Conservation (phyloP, 2,797 vertebrate species). For the Coregonus sp. region DNA sequence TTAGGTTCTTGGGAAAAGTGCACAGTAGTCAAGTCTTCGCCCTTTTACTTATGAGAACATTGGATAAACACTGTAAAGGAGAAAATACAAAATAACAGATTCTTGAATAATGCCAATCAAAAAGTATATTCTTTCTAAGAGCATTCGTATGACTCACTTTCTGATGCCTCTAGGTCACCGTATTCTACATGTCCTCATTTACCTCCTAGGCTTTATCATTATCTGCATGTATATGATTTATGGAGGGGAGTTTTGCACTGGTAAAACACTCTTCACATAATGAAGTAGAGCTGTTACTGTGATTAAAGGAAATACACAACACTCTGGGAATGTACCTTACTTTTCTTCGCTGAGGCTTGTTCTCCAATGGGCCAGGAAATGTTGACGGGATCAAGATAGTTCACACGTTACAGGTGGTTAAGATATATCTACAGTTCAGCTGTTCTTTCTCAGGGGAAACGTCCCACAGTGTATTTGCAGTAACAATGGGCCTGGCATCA, state of each 20-base stretch:
- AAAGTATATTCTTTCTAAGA: background rate
- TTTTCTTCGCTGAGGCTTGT: constrained; percentile 41
- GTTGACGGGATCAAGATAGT: constrained; percentile 65
- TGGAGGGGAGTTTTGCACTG: constrained; percentile 31
- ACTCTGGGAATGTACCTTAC: constrained; percentile 45
- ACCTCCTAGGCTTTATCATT: background rate
- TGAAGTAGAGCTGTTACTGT: constrained; percentile 57
- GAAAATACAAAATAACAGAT: background rate
- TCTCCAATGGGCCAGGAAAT: constrained; percentile 62
- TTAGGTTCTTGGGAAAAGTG: constrained; percentile 6
- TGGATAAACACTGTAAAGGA: background rate
- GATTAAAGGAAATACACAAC: constrained; percentile 58
- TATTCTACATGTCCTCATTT: background rate
- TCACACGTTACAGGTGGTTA: constrained; percentile 68
- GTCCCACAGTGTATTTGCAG: constrained; percentile 59
- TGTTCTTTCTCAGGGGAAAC: constrained; percentile 51
- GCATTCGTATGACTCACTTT: background rate
- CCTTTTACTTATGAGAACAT: background rate
- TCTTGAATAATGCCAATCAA: background rate
- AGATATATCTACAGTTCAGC: constrained; percentile 58
- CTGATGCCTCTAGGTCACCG: background rate
- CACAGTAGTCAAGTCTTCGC: background rate
- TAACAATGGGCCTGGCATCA: constrained; percentile 64
- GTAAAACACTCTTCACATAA: constrained; percentile 54
- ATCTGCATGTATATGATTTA: constrained; percentile 28